A percentile compares a stretch with the other conserved stretches of the same genome.
Evolutionary conservation across 2,888 invertebrate genomes (phyloP).

Genomic region (Hoplodrina blanda): DNA sequence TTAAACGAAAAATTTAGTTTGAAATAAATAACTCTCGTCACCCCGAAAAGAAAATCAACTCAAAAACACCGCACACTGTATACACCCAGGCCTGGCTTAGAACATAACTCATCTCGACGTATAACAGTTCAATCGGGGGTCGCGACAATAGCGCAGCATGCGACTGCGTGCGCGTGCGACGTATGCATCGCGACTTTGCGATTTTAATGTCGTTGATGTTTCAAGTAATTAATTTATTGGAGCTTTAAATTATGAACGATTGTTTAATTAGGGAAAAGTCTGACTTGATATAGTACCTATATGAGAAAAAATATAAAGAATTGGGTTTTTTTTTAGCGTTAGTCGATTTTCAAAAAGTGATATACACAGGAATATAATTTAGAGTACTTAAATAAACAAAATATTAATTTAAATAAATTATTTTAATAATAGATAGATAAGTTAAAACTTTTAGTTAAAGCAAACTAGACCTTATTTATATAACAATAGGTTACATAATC

Average conservation of each 20-base stretch:
- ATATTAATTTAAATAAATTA: conserved; percentile 25
- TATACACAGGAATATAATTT: too few species aligned
- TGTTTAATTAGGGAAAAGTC: conserved; percentile 21
- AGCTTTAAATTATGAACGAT: conserved; percentile 17
- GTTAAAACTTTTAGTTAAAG: background rate
- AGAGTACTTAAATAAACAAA: background rate
- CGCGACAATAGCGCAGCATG: conserved; percentile 86
- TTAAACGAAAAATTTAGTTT: too few species aligned
- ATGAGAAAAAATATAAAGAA: background rate
- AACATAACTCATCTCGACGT: conserved; percentile 87
- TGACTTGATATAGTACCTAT: background rate
- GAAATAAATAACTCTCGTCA: too few species aligned
- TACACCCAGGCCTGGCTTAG: conserved; percentile 58
- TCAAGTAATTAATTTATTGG: conserved; percentile 58
- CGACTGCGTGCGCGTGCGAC: conserved; percentile 75
- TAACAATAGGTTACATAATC: conserved; percentile 10
- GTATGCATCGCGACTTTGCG: conserved; percentile 58
- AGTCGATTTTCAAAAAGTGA: too few species aligned
- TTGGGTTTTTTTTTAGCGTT: background rate
- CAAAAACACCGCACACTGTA: conserved; percentile 69
- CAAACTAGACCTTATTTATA: conserved; percentile 16
- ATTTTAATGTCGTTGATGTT: conserved; percentile 65
- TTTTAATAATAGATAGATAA: background rate
- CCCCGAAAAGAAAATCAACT: too few species aligned
- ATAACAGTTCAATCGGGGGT: conserved; percentile 89